These are phyloP conservation scores for Hydractinia symbiolongicarpus DNA, from an alignment of 30 jellyfish, hydroid and myxozoan species.

Conservation along the genomic window DNA sequence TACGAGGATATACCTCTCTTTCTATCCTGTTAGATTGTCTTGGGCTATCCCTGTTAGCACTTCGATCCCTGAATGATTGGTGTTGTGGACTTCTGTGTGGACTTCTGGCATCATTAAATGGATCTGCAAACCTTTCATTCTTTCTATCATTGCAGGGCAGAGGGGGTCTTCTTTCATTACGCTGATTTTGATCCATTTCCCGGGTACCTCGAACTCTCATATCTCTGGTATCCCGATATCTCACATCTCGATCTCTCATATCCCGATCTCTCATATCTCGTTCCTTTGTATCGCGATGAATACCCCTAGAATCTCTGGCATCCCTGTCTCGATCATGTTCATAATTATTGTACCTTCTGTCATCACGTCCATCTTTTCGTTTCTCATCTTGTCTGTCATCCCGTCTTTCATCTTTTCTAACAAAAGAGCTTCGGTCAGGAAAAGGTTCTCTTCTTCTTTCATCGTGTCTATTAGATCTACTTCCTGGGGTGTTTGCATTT, in stretches of 20 bases:
- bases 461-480: not conserved
- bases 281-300: not conserved
- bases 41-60: no score
- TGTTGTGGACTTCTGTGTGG: no score
- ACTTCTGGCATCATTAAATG: no score
- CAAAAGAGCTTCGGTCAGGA: not conserved
- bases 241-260: not conserved
- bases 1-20: no score
- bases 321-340: not conserved
- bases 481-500: not conserved
- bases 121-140: not conserved
- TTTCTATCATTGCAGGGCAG: not conserved
- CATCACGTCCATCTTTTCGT: constrained; percentile 4
- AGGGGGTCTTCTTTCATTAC: constrained; percentile 3
- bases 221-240: constrained; percentile 22
- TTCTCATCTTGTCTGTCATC: not conserved
- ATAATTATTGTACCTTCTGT: no score
- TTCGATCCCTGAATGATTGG: no score
- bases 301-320: not conserved
- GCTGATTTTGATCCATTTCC: not conserved
- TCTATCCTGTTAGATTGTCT: no score
- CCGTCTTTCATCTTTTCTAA: not conserved
- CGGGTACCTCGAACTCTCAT: constrained; percentile 18
- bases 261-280: constrained; percentile 8
- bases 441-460: not conserved